These are phyloP conservation scores for Coryphaenoides rupestris DNA, from an alignment of 2,113 vertebrate species.

Conservation along the genomic window DNA sequence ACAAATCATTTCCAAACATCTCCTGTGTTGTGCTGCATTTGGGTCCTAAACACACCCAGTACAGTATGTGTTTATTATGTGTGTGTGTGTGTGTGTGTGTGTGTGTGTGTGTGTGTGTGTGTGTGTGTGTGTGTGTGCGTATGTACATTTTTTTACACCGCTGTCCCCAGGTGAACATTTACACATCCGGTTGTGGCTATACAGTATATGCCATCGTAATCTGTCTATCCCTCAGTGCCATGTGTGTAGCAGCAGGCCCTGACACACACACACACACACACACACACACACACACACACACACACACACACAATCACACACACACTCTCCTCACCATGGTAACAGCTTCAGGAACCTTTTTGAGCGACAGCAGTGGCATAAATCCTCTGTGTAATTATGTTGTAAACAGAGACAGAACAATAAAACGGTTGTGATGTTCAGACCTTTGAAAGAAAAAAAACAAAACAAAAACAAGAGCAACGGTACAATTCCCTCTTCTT, in stretches of 20 bases:
- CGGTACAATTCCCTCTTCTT: too few relatives aligned
- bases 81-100: slow-evolving; percentile 6
- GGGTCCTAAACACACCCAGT: too few relatives aligned
- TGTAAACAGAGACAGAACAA: slow-evolving; percentile 49
- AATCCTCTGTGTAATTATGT: slow-evolving; percentile 56
- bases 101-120: slow-evolving; percentile 3
- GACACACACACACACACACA: background rate
- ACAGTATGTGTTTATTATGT: background rate
- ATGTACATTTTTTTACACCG: slow-evolving; percentile 49
- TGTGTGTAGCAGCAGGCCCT: slow-evolving; percentile 54
- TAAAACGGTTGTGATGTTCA: slow-evolving; percentile 48
- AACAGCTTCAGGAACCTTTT: slow-evolving; percentile 49
- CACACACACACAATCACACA: too few relatives aligned
- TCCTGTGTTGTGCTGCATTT: too few relatives aligned
- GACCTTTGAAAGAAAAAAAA: slow-evolving; percentile 17
- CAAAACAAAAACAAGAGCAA: slow-evolving; percentile 5
- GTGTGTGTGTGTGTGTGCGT: slow-evolving; percentile 14
- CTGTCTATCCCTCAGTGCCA: slow-evolving; percentile 58
- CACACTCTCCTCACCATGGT: slow-evolving; percentile 18
- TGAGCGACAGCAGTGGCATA: slow-evolving; percentile 37
- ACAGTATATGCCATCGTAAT: slow-evolving; percentile 63
- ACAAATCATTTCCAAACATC: too few relatives aligned
- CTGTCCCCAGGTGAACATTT: slow-evolving; percentile 55
- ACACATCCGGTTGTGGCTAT: slow-evolving; percentile 43
- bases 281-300: too few relatives aligned